A percentile compares a stretch with the other conserved stretches of the same genome.
These are phyloP conservation scores for Phragmatobia fuliginosa DNA, from an alignment of 2,888 invertebrate species.

Conservation along the genomic window DNA sequence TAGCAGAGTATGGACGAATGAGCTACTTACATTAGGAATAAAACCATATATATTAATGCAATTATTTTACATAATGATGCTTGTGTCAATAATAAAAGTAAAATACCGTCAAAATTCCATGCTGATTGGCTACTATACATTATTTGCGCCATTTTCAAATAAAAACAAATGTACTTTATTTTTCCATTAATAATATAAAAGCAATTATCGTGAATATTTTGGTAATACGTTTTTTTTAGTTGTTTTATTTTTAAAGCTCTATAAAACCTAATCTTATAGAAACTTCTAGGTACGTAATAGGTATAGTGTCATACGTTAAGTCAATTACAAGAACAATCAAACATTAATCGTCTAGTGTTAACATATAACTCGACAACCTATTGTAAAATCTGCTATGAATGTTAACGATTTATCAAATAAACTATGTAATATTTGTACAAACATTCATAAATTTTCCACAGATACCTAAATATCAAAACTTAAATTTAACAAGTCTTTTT, in stretches of 20 bases:
- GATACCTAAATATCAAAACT: background rate
- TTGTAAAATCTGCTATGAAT: background rate
- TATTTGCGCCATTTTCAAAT: too few relatives aligned
- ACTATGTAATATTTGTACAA: background rate
- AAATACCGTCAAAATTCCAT: too few relatives aligned
- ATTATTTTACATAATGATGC: too few relatives aligned
- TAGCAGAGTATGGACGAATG: background rate
- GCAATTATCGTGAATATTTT: too few relatives aligned
- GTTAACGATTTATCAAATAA: background rate
- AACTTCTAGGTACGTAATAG: background rate
- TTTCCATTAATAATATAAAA: too few relatives aligned
- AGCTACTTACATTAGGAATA: too few relatives aligned
- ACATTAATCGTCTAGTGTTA: background rate
- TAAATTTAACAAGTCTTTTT: background rate
- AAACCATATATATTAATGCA: too few relatives aligned
- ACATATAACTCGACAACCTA: background rate
- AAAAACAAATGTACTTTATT: too few relatives aligned
- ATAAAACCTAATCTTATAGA: background rate
- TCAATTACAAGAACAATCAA: conserved; percentile 1
- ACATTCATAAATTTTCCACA: background rate
- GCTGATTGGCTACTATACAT: background rate
- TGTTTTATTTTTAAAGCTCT: background rate
- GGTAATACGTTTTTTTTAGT: too few relatives aligned
- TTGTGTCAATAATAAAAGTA: too few relatives aligned
- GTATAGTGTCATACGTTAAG: background rate